Base-by-base conservation (phyloP, 1,140 invertebrate species). In the Nasonia vitripennis region DNA sequence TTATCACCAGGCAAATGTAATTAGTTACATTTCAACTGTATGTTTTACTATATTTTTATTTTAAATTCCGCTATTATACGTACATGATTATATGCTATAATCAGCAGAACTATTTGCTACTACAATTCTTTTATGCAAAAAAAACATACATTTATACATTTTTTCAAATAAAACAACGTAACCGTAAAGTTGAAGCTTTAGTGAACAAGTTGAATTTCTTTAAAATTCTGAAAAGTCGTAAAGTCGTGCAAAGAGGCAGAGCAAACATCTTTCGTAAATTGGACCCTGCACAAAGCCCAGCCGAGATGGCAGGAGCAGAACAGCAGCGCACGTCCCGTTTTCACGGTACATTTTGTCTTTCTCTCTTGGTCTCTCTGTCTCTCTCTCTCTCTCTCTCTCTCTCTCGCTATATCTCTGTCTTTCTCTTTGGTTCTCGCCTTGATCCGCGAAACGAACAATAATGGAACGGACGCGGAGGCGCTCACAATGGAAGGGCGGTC, bases 401-500 rank as follows among this genome's bases (percentile, higher is more conserved):
- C 41, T 45, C 2, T 71, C 51, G 41, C 73, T 3, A 1, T 62
- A 51, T 73, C 10, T n/a, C 41, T 77, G 10, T 31, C 34, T 37
- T 67, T 75, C 12, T 51, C 51, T 77, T 37, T 27, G 23, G 14
- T 27, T 83, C 81, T 78, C 37, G 55, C 67, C 14, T 79, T 80
- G 86, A 87, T 87, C 77, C 82, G 86, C 86, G 83, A 88, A 88
- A 86, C 86, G 86, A 86, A 86, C 85, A 87, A 91, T 89, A 91
- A 91, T 91, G 87, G 86, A 88, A 81, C 87, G 82, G 75, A 84
- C 74, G 55, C 51, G 55, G 62, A 84, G 81, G 75, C 83, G 79
- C 81, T 87, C 71, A 90, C 88, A 91, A 91, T 89, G 89, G 73
- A 89, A 90, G 90, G 90, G 88, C 89, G 84, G 86, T 75, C 84